Evolutionary conservation across 2,113 vertebrate genomes (phyloP).

Genomic region (Neomonachus schauinslandi): DNA sequence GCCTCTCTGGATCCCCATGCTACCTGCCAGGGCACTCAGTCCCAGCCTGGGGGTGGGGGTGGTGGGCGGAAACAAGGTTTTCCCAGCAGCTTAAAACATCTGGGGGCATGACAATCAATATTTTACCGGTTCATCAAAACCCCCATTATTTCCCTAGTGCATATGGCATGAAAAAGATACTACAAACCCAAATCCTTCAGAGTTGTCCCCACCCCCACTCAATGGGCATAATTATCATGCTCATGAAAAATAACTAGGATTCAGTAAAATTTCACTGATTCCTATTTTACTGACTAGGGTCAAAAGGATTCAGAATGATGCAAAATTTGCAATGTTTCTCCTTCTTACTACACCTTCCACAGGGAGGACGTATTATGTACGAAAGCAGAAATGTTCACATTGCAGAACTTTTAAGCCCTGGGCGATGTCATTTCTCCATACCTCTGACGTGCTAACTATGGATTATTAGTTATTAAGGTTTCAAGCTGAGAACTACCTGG

Average conservation of each 20-base stretch:
- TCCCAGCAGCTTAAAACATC: neutral
- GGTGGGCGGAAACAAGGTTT: neutral
- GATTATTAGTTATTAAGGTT: neutral
- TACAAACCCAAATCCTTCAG: neutral
- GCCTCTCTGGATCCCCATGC: neutral
- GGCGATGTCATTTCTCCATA: rapidly evolving
- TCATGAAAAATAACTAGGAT: neutral
- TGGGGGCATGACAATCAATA: neutral
- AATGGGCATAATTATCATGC: too few relatives aligned
- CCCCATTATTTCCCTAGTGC: neutral
- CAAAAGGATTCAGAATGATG: neutral
- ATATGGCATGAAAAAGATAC: neutral
- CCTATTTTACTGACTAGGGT: neutral
- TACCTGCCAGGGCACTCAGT: neutral
- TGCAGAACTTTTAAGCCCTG: neutral
- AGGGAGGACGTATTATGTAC: neutral
- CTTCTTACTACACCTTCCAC: neutral
- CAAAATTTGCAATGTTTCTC: neutral
- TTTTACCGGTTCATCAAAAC: neutral
- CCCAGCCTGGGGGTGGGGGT: too few relatives aligned
- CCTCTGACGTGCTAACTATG: rapidly evolving
- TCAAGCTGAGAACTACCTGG: neutral
- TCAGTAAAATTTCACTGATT: neutral
- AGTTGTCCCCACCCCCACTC: neutral
- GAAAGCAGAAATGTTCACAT: neutral